Conservation (phyloP, 2,888 invertebrate genomes). For the Diaprepes abbreviatus region DNA sequence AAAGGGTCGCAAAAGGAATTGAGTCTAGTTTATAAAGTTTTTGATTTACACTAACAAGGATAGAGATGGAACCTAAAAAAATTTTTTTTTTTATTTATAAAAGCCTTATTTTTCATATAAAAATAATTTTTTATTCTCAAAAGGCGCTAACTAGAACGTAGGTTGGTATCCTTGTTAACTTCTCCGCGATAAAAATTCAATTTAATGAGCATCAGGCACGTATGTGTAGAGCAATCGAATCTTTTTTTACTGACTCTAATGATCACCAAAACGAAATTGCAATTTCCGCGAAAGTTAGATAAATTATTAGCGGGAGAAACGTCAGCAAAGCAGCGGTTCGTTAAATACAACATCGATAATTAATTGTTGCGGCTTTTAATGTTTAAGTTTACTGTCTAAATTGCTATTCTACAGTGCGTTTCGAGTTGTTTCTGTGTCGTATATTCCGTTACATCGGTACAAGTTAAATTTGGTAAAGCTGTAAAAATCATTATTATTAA, state of each 20-base stretch:
- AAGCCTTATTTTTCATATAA: no score
- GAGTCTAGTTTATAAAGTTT: no score
- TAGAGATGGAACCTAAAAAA: no score
- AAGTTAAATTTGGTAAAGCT: background rate
- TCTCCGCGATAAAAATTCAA: background rate
- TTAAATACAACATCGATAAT: slow-evolving; percentile 54
- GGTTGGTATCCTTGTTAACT: background rate
- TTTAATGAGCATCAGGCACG: slow-evolving; percentile 36
- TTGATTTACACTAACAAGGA: no score
- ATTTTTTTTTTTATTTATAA: no score
- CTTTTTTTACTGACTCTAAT: slow-evolving; percentile 45
- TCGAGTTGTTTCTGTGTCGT: background rate
- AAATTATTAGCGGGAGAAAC: slow-evolving; percentile 53
- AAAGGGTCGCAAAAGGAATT: no score
- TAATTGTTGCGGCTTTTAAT: slow-evolving; percentile 52
- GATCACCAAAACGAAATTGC: slow-evolving; percentile 50
- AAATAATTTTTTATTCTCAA: background rate
- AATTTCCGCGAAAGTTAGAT: slow-evolving; percentile 55
- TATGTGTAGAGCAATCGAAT: slow-evolving; percentile 18
- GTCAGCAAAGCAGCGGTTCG: slow-evolving; percentile 44
- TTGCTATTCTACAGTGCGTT: slow-evolving; percentile 19
- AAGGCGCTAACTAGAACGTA: background rate
- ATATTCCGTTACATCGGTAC: background rate
- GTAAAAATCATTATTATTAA: no score
- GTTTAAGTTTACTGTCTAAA: slow-evolving; percentile 43